A percentile compares a stretch with the other conserved stretches of the same genome.
phyloP scores from a whole-genome alignment of 1,140 invertebrate genomes.

The Phthorimaea operculella region DNA sequence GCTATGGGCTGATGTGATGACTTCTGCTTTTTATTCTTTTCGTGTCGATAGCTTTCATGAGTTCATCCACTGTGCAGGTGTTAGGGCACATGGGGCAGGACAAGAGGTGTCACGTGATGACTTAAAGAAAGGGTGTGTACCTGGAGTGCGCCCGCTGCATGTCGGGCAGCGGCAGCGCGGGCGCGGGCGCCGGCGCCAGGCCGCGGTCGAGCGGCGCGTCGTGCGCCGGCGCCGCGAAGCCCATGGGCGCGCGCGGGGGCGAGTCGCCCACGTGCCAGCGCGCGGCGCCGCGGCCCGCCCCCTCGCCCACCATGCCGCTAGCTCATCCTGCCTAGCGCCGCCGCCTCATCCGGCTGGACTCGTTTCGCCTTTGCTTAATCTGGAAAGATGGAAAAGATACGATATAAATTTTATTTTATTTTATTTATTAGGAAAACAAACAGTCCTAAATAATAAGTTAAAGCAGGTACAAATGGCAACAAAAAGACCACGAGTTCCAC shows the following conservation, averaged over 20 bases:
- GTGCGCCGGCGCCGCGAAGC: constrained; percentile 60
- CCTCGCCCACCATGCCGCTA: constrained; percentile 64
- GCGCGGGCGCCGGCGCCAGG: constrained; percentile 64
- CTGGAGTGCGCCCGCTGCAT: constrained; percentile 80
- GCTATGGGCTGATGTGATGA: no score
- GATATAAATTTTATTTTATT: no score
- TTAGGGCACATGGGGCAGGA: no score
- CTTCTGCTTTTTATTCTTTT: no score
- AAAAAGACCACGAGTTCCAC: no score
- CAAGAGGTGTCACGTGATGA: no score
- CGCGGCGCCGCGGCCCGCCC: constrained; percentile 75
- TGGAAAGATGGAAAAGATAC: neutral
- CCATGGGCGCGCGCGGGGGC: constrained; percentile 69
- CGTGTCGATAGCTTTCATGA: no score
- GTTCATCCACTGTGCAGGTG: no score
- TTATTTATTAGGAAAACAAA: no score
- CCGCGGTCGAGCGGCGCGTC: constrained; percentile 56
- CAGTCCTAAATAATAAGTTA: no score
- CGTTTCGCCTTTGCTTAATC: neutral
- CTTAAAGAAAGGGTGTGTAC: no score
- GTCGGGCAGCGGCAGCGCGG: constrained; percentile 64
- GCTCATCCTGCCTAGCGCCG: constrained; percentile 50
- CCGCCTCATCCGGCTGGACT: constrained; percentile 27
- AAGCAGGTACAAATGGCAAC: no score
- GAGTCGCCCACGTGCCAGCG: constrained; percentile 72